phyloP scores from a whole-genome alignment of 37 sponge, comb jelly and placozoan species.

The Mnemiopsis leidyi region DNA sequence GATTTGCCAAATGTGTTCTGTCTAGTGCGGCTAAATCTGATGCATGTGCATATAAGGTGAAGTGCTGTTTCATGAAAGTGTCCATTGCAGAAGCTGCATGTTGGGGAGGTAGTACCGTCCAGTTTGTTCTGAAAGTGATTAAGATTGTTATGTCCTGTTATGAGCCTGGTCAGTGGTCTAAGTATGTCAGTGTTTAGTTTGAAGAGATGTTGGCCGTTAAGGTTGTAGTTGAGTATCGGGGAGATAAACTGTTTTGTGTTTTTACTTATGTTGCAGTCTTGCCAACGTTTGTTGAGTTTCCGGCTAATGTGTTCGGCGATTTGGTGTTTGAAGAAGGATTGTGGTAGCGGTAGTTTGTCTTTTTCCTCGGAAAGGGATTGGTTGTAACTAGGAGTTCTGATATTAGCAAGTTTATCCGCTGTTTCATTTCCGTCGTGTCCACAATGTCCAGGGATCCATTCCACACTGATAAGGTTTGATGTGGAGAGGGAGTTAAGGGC shows the following conservation, averaged over 20 bases:
- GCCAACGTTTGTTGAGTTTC: neutral
- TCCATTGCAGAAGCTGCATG: neutral
- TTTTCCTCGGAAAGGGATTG: no score
- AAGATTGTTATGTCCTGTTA: no score
- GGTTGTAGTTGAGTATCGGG: neutral
- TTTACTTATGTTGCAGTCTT: neutral
- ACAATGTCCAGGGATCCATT: constrained; percentile 13
- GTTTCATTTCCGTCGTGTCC: constrained; percentile 15
- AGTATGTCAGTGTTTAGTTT: no score
- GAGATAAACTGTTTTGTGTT: neutral
- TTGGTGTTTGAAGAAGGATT: neutral
- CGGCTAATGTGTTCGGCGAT: neutral
- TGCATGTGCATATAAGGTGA: neutral
- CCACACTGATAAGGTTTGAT: neutral
- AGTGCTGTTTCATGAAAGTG: neutral
- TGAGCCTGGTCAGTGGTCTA: constrained; percentile 17
- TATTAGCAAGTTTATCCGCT: neutral
- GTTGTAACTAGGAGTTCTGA: neutral
- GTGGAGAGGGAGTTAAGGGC: neutral
- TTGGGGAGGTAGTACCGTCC: neutral
- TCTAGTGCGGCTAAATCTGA: neutral
- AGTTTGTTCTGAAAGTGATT: constrained; percentile 34
- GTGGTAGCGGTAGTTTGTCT: neutral
- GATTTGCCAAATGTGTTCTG: neutral
- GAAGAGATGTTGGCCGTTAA: no score